Percentiles rank a stretch among this genome's conserved stretches.
phyloP scores from a whole-genome alignment of 2,113 vertebrate genomes.

The Synodontis membranacea region DNA sequence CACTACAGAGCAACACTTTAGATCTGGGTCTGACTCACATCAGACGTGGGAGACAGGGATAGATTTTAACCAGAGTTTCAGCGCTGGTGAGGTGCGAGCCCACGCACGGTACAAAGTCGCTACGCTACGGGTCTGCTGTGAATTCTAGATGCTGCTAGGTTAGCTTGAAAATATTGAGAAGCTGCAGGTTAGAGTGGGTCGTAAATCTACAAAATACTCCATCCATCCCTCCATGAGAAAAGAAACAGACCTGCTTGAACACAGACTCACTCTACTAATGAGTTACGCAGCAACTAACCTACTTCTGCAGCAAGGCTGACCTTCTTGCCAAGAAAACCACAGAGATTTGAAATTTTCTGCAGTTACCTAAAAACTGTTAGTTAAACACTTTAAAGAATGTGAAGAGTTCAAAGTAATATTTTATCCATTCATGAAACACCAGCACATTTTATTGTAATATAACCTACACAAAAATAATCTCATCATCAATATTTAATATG shows the following conservation, averaged over 20 bases:
- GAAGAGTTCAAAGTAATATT: not conserved
- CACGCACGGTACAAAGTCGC: not conserved
- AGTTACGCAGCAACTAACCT: conserved; percentile 3
- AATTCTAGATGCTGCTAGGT: not conserved
- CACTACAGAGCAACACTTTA: not conserved
- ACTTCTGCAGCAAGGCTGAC: not conserved
- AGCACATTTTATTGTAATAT: not conserved
- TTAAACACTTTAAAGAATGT: not conserved
- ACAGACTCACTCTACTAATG: not conserved
- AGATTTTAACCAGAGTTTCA: not conserved
- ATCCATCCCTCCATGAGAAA: not conserved
- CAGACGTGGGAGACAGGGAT: not conserved
- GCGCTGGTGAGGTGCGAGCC: not conserved
- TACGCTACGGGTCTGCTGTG: not conserved
- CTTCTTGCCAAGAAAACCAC: not conserved
- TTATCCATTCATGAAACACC: not conserved
- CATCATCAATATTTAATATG: not conserved
- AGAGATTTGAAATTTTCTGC: not conserved
- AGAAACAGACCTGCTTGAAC: not conserved
- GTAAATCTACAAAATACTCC: no score
- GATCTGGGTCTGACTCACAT: not conserved
- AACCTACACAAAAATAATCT: not conserved
- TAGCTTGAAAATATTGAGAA: not conserved
- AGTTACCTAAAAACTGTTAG: no score
- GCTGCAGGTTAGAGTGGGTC: not conserved